A percentile compares a stretch with the other conserved stretches of the same genome.
Evolutionary conservation across 2,888 invertebrate species (phyloP).

Genomic region (Craniophora ligustri): DNA sequence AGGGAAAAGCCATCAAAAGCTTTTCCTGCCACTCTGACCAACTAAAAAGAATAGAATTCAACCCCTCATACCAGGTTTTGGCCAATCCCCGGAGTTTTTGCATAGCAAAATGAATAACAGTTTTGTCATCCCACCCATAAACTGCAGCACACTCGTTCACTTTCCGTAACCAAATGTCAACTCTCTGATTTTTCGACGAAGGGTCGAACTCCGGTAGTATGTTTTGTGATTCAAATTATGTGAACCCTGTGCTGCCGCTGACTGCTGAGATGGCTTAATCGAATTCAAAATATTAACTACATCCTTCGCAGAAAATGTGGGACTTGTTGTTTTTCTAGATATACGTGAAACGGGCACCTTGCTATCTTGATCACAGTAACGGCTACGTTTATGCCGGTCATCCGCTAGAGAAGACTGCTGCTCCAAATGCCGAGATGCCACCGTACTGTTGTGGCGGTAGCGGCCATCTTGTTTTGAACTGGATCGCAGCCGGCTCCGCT

Average conservation of each 20-base stretch:
- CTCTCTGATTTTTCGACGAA: background rate
- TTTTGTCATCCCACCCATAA: background rate
- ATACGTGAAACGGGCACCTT: too few relatives aligned
- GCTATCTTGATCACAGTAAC: too few relatives aligned
- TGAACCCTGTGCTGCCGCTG: too few relatives aligned
- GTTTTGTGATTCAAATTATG: background rate
- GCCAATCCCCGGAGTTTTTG: background rate
- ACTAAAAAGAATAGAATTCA: background rate
- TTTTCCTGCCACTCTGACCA: background rate
- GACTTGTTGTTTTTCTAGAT: too few relatives aligned
- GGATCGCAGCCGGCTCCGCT: constrained; percentile 1
- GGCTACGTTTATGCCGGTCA: too few relatives aligned
- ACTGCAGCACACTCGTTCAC: background rate
- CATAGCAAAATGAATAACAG: background rate
- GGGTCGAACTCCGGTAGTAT: background rate
- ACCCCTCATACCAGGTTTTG: background rate
- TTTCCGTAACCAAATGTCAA: background rate
- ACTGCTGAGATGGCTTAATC: too few relatives aligned
- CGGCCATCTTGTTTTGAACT: too few relatives aligned
- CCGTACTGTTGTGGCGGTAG: too few relatives aligned
- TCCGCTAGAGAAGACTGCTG: too few relatives aligned
- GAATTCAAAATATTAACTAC: too few relatives aligned
- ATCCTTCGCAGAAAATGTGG: too few relatives aligned
- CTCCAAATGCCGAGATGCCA: too few relatives aligned
- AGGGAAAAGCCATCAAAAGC: background rate